Evolutionary conservation across 2,888 invertebrate genomes (phyloP).

Genomic region (Hirtodrosophila histrioides): DNA sequence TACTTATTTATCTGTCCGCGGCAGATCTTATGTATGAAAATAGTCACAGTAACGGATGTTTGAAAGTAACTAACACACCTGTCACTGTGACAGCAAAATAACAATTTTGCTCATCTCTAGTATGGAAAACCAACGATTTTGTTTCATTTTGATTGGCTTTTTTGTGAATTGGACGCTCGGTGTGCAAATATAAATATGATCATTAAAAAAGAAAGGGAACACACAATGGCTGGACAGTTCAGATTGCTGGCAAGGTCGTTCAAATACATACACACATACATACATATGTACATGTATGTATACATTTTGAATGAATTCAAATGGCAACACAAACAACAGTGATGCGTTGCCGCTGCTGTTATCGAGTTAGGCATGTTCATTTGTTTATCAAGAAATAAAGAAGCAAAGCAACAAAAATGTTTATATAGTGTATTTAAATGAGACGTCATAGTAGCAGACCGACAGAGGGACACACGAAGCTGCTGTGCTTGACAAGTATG

Average conservation of each 20-base stretch:
- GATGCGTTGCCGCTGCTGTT: constrained; percentile 23
- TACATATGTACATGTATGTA: constrained; percentile 1
- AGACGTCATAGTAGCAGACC: constrained; percentile 31
- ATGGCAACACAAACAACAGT: constrained; percentile 10
- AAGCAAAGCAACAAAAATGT: constrained; percentile 12
- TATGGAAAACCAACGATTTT: constrained; percentile 39
- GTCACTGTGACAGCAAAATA: too few relatives aligned
- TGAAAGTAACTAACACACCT: too few relatives aligned
- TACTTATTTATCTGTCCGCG: too few relatives aligned
- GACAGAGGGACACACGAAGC: constrained; percentile 17
- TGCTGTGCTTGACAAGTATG: constrained; percentile 30
- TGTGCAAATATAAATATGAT: constrained; percentile 24
- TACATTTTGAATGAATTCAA: constrained; percentile 24
- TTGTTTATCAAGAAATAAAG: constrained; percentile 10
- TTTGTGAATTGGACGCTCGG: constrained; percentile 3
- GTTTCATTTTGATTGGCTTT: constrained; percentile 18
- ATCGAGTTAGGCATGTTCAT: constrained; percentile 39
- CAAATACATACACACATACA: constrained; percentile 36
- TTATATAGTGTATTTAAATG: constrained; percentile 25
- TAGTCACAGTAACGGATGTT: too few relatives aligned
- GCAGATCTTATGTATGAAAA: too few relatives aligned
- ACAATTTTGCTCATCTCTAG: too few relatives aligned
- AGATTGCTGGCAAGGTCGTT: constrained; percentile 61
- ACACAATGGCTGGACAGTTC: constrained; percentile 36
- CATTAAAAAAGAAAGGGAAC: constrained; percentile 48